Conservation (phyloP, 2,113 vertebrate genomes). For the Microtus pennsylvanicus region DNA sequence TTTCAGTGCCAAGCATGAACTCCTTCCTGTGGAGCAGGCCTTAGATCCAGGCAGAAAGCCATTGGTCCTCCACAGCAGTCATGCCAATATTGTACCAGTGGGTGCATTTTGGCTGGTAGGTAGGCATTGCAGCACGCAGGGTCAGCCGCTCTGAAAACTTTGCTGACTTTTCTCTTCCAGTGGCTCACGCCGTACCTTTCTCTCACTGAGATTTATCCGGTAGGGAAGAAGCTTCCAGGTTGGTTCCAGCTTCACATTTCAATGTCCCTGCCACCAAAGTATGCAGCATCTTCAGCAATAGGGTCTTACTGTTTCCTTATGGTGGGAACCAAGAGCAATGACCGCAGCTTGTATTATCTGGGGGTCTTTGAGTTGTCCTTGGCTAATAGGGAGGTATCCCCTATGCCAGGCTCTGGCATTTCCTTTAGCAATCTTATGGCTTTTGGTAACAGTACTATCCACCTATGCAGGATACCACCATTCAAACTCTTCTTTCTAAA, state of each 20-base stretch:
- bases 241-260: neutral
- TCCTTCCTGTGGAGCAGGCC: no score
- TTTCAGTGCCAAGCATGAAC: neutral
- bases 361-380: neutral
- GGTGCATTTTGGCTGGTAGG: neutral
- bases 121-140: neutral
- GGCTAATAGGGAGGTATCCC: neutral
- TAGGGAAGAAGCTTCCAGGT: neutral
- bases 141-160: neutral
- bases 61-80: neutral
- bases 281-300: neutral
- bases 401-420: neutral
- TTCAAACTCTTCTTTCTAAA: neutral
- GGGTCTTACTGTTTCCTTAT: neutral
- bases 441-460: neutral
- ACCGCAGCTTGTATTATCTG: neutral
- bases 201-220: neutral
- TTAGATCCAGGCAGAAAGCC: neutral
- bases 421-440: neutral
- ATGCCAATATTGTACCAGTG: no score
- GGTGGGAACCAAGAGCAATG: neutral
- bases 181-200: neutral
- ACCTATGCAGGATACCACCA: neutral
- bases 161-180: neutral
- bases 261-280: neutral